Evolutionary conservation across 2,888 invertebrate genomes (phyloP), one percentile per base, ranked within the genome.

Genomic region (Cistogaster globosa): DNA sequence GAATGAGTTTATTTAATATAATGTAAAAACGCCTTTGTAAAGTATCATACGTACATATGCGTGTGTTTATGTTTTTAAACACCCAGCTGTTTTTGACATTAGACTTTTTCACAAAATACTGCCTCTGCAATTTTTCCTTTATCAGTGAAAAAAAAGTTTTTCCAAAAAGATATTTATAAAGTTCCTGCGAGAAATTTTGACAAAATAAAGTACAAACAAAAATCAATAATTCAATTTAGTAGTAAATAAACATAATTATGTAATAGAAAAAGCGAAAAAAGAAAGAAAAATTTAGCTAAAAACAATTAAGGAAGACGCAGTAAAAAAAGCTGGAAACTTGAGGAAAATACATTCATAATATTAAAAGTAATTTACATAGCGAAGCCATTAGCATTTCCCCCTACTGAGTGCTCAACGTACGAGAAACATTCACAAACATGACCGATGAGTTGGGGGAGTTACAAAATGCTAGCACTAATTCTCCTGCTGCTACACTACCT

Each of bases 291-390:
- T 7, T 32, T 26, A 16, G 16, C n/a, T 26, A 26, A 5, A 42
- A 48, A 55, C 51, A 75, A n/a, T 82, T 65, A 51, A 51, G 22
- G 65, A 83, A 83, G 58, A 77, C 82, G 82, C 76, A 83, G 58
- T n/a, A 76, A 60, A 71, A 71, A 71, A 48, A 53, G 18, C 20
- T 48, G 16, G 38, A 18, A 38, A 3, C 38, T 48, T 62, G 16
- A 63, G 22, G 22, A 42, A 26, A 42, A 18, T 11, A 38, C 26
- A 55, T 38, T 42, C 2, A 5, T 42, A 18, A 20, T n/a, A 12
- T 8, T 12, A 18, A 51, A 7, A 22, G 4, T 26, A 26, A 16
- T 32, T 8, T 0, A 8, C 32, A 5, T 32, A 7, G 32, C 6
- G 32, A 58, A 67, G n/a, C 7, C 32, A 55, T 26, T 14, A 51